A percentile compares a stretch with the other conserved stretches of the same genome.
Conservation (phyloP, 2,113 vertebrate genomes). For the Stictonetta naevosa region DNA sequence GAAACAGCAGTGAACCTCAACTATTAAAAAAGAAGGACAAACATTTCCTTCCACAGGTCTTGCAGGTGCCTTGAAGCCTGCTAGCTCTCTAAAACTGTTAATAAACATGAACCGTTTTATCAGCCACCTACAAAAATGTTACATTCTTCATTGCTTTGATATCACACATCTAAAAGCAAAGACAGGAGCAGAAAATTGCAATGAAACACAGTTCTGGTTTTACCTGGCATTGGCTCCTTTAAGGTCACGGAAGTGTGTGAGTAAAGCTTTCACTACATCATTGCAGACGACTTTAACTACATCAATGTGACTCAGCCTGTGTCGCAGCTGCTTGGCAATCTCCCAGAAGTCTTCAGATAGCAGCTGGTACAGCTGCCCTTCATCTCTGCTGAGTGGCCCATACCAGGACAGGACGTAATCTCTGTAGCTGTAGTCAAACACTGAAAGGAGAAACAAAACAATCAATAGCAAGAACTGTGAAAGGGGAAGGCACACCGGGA, state of each 20-base stretch:
- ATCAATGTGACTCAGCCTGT: slow-evolving; percentile 88
- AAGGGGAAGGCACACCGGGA: background rate
- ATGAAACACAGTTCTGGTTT: background rate
- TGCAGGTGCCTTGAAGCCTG: background rate
- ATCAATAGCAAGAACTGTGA: background rate
- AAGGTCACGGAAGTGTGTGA: slow-evolving; percentile 95
- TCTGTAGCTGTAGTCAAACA: slow-evolving; percentile 96
- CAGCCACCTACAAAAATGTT: background rate
- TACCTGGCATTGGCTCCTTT: slow-evolving; percentile 94
- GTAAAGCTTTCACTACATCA: slow-evolving; percentile 89
- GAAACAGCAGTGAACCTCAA: background rate
- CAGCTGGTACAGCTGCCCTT: slow-evolving; percentile 93
- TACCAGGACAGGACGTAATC: slow-evolving; percentile 98
- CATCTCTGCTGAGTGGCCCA: slow-evolving; percentile 87
- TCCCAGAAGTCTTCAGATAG: slow-evolving; percentile 97
- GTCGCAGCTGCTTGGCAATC: slow-evolving; percentile 87
- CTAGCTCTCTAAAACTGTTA: background rate
- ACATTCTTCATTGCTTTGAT: background rate
- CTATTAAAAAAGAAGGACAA: background rate
- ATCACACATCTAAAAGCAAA: background rate
- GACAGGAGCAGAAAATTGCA: background rate
- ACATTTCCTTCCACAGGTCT: background rate
- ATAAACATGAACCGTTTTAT: background rate
- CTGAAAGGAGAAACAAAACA: slow-evolving; percentile 74
- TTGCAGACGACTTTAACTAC: slow-evolving; percentile 92